These are phyloP conservation scores for Ceryle rudis DNA, from an alignment of 2,797 vertebrate genomes.

Conservation along the genomic window DNA sequence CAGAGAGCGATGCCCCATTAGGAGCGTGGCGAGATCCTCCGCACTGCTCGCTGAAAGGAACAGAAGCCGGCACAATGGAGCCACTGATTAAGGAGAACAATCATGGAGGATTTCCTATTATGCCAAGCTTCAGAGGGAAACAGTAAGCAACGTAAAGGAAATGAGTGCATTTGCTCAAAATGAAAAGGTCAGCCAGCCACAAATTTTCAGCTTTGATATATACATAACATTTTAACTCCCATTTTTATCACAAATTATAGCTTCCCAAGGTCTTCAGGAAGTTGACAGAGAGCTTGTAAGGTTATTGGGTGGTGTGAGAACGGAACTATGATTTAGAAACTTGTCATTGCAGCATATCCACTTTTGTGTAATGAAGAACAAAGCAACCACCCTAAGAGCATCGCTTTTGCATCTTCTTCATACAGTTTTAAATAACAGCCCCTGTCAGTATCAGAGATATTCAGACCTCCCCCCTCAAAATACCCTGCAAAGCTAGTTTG, in stretches of 20 bases:
- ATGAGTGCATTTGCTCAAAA: constrained; percentile 55
- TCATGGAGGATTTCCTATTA: constrained; percentile 57
- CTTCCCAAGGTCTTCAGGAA: constrained; percentile 65
- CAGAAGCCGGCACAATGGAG: constrained; percentile 40
- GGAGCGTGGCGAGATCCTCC: background rate
- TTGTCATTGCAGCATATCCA: constrained; percentile 12
- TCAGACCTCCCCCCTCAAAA: background rate
- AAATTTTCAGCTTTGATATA: constrained; percentile 44
- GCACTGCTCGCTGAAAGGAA: background rate
- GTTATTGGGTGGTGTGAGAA: constrained; percentile 62
- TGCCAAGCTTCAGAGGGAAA: constrained; percentile 28
- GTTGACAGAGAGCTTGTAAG: constrained; percentile 39
- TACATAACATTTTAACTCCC: constrained; percentile 2
- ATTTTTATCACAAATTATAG: constrained; percentile 55
- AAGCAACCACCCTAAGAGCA: constrained; percentile 4
- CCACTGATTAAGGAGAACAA: constrained; percentile 50
- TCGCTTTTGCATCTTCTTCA: constrained; percentile 2
- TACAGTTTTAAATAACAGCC: constrained; percentile 15
- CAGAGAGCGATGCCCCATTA: background rate
- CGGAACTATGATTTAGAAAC: constrained; percentile 62
- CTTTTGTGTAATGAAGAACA: background rate
- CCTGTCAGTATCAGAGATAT: background rate
- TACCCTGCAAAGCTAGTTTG: background rate
- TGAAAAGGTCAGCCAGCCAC: constrained; percentile 59
- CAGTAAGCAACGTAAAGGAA: constrained; percentile 47